phyloP scores from a whole-genome alignment of 2,797 vertebrate species.

The Cercopithecus mitis region DNA sequence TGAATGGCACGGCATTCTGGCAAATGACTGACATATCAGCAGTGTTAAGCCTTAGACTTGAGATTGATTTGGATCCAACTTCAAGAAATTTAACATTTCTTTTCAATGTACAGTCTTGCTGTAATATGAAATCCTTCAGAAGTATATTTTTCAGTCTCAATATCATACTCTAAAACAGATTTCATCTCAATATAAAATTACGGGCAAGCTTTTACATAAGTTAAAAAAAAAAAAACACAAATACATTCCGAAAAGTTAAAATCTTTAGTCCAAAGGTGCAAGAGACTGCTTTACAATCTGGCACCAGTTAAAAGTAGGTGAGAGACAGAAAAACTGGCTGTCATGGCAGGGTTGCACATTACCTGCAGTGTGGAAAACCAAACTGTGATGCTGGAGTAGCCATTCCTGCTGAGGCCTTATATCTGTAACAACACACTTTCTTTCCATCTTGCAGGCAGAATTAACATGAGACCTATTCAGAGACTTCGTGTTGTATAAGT shows the following conservation, averaged over 20 bases:
- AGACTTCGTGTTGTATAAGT: not conserved
- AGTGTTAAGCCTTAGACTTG: constrained; percentile 42
- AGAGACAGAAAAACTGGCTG: not conserved
- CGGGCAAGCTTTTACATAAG: not conserved
- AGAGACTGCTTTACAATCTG: not conserved
- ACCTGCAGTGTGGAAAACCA: not conserved
- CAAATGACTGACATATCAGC: constrained; percentile 48
- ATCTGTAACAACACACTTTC: not conserved
- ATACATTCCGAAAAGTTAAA: not conserved
- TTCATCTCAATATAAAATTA: not conserved
- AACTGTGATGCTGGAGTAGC: not conserved
- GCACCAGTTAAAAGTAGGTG: not conserved
- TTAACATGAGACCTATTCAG: not conserved
- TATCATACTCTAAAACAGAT: not conserved
- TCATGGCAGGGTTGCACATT: not conserved
- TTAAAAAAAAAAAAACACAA: not conserved
- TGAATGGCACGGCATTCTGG: constrained; percentile 39
- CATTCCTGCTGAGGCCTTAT: too few relatives aligned
- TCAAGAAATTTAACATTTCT: constrained; percentile 38
- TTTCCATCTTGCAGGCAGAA: not conserved
- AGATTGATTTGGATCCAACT: constrained; percentile 56
- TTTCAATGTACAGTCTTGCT: not conserved
- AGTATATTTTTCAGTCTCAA: not conserved
- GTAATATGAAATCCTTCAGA: not conserved
- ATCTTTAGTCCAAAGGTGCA: not conserved